Conservation (phyloP, 64 coral and sea anemone genomes). For the Exaiptasia diaphana region DNA sequence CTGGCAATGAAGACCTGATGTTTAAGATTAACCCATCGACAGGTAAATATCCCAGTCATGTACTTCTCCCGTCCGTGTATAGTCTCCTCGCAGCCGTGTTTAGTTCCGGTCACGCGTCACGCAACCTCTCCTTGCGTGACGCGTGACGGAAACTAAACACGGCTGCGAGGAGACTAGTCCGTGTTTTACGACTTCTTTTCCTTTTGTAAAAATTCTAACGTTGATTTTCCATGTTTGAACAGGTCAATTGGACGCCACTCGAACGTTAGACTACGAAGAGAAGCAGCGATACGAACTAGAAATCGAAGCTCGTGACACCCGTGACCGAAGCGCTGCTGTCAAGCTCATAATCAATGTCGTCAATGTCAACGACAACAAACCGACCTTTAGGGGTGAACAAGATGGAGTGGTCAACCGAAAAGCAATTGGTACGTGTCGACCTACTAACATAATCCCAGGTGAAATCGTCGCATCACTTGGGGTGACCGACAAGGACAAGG, state of each 20-base stretch:
- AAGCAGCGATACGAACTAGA: constrained; percentile 10
- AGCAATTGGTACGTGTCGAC: constrained; percentile 20
- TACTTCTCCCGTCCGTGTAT: no score
- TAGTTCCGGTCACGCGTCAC: no score
- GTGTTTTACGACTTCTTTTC: no score
- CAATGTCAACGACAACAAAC: constrained; percentile 74
- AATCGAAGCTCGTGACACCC: constrained; percentile 57
- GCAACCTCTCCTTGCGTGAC: no score
- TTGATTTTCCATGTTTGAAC: no score
- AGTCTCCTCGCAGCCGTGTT: no score
- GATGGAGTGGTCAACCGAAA: constrained; percentile 58
- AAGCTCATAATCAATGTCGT: constrained; percentile 45
- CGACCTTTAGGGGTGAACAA: constrained; percentile 45
- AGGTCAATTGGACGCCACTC: constrained; percentile 30
- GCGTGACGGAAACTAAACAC: no score
- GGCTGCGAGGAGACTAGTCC: no score
- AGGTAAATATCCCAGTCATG: no score
- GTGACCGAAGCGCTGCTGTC: constrained; percentile 68
- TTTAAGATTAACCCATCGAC: constrained; percentile 63
- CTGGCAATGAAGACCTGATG: constrained; percentile 57
- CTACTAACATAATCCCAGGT: constrained; percentile 31
- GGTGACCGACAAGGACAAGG: constrained; percentile 45
- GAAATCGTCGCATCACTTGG: constrained; percentile 31
- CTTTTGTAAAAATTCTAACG: no score
- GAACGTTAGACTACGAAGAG: constrained; percentile 77